These are phyloP conservation scores for Bombyx huttoni DNA, from an alignment of 2,888 invertebrate genomes.

Conservation along the genomic window DNA sequence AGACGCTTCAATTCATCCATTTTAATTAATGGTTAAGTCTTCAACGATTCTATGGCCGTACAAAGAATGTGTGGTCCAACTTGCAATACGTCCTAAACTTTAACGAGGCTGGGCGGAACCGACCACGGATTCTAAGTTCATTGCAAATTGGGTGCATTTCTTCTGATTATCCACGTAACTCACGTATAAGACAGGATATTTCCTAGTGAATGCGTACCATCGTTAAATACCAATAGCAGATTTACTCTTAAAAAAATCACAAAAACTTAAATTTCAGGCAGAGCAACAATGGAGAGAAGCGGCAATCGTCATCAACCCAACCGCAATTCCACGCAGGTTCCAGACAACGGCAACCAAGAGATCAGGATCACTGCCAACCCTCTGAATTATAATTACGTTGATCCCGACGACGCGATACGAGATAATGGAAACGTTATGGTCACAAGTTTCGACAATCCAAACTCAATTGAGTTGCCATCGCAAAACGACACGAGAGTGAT, in stretches of 20 bases:
- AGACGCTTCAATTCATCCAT: too few species aligned
- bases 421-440: constrained; percentile 68
- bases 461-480: constrained; percentile 78
- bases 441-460: constrained; percentile 82
- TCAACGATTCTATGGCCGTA: too few species aligned
- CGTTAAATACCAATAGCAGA: too few species aligned
- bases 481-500: constrained; percentile 57
- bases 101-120: too few species aligned
- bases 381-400: constrained; percentile 78
- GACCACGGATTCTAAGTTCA: too few species aligned
- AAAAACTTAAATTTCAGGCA: constrained; percentile 38
- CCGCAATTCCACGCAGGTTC: constrained; percentile 42
- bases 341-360: constrained; percentile 56
- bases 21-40: too few species aligned
- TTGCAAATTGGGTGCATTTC: too few species aligned
- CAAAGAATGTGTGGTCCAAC: too few species aligned
- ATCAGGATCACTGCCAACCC: constrained; percentile 87
- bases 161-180: too few species aligned
- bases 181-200: too few species aligned
- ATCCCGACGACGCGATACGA: constrained; percentile 74
- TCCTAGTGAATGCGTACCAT: too few species aligned
- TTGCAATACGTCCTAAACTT: too few species aligned
- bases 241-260: not conserved
- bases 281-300: constrained; percentile 74
- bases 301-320: constrained; percentile 57